Evolutionary conservation across 2,113 vertebrate genomes (phyloP).

Genomic region (Amblyopsis rosae): DNA sequence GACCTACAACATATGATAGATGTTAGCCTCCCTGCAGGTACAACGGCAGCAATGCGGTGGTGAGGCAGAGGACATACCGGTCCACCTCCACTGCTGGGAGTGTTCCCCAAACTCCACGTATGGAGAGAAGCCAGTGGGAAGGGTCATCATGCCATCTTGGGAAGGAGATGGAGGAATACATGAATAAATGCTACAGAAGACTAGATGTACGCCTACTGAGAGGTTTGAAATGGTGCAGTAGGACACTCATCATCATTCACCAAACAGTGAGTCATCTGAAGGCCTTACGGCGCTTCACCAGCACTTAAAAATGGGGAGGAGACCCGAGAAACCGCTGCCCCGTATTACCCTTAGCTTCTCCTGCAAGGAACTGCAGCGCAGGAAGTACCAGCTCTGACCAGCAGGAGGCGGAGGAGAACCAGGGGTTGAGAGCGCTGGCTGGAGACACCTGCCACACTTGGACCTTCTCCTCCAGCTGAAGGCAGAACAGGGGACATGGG

Average conservation of each 20-base stretch:
- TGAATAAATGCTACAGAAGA: background rate
- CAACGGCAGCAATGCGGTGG: background rate
- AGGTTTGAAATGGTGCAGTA: no score
- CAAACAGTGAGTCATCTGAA: no score
- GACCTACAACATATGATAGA: constrained; percentile 69
- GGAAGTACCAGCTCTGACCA: constrained; percentile 94
- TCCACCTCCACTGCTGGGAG: constrained; percentile 92
- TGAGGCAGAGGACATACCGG: constrained; percentile 68
- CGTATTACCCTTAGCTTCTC: constrained; percentile 86
- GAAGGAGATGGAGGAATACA: background rate
- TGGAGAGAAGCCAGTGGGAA: constrained; percentile 87
- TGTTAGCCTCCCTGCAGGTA: background rate
- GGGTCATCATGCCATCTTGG: constrained; percentile 76
- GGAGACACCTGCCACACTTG: constrained; percentile 91
- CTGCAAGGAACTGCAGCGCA: constrained; percentile 90
- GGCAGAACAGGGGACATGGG: constrained; percentile 9
- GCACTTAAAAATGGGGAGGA: background rate
- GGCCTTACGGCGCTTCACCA: no score
- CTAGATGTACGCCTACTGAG: background rate
- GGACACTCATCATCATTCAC: no score
- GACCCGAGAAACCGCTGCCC: background rate
- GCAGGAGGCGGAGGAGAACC: constrained; percentile 90
- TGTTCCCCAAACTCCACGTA: constrained; percentile 93
- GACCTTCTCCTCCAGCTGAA: constrained; percentile 92
- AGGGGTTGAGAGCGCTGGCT: constrained; percentile 89